A percentile compares a stretch with the other conserved stretches of the same genome.
phyloP scores from a whole-genome alignment of 2,797 vertebrate species.

The Eleutherodactylus coqui region DNA sequence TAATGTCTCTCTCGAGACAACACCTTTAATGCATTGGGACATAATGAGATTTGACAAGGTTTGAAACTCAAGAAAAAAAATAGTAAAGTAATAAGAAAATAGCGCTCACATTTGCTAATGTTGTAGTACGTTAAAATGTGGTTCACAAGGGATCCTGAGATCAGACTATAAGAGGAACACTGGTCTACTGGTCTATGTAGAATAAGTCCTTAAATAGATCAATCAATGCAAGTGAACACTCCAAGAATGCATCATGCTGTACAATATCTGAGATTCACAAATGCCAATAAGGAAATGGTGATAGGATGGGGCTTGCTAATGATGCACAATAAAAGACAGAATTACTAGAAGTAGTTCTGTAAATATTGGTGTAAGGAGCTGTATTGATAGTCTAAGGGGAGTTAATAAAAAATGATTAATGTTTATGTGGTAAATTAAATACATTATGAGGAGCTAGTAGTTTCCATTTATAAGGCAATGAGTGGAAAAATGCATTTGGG shows the following conservation, averaged over 20 bases:
- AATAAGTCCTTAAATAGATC: background rate
- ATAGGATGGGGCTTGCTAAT: background rate
- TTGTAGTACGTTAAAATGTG: too few relatives aligned
- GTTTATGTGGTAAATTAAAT: background rate
- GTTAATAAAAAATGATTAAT: slow-evolving; percentile 15
- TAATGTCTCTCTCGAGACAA: too few relatives aligned
- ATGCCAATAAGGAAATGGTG: background rate
- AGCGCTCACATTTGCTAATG: too few relatives aligned
- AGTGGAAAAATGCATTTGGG: slow-evolving; percentile 38
- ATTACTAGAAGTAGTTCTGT: slow-evolving; percentile 8
- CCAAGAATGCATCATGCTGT: background rate
- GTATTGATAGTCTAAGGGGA: background rate
- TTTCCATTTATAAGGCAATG: background rate
- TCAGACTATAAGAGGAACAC: too few relatives aligned
- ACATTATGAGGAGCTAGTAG: background rate
- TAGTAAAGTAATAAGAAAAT: too few relatives aligned
- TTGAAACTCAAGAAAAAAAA: too few relatives aligned
- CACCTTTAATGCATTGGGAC: too few relatives aligned
- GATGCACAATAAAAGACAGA: background rate
- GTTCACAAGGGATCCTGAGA: too few relatives aligned
- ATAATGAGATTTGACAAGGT: too few relatives aligned
- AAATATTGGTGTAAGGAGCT: background rate
- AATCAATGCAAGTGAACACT: background rate
- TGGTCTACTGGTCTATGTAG: too few relatives aligned
- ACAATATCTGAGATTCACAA: background rate